Evolutionary conservation across 2,888 invertebrate species (phyloP), one percentile per base, ranked within the genome.

Genomic region (Alloplasta piceator): DNA sequence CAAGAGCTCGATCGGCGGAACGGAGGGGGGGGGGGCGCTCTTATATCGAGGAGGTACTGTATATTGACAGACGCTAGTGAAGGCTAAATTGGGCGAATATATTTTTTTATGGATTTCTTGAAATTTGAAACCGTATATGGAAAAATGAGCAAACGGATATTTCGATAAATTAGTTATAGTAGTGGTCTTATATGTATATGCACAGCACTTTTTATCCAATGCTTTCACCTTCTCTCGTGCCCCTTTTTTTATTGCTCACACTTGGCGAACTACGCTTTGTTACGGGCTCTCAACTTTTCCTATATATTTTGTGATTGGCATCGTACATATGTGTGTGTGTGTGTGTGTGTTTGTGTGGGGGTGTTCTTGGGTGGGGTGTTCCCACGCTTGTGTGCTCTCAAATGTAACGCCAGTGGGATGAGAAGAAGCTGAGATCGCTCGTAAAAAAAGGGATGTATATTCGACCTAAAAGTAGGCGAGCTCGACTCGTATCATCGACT

Each of bases 211-310:
- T 80, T 71, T 60, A 55, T 46, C 14, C 70, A 41, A 67, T 68
- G 55, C 48, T 52, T 56, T 63, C 50, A n/a, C 55, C 66, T 12
- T 46, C 43, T 46, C 64, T 58, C 56, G 41, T 46, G 60, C 60
- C 60, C 71, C 75, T 66, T 75, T 80, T 60, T 66, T 75, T 75
- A 80, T 80, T 71, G 75, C 72, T 67, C 83, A 80, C 83, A 85
- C 85, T 85, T 84, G 76, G 80, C 82, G 78, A 85, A 84, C 82
- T 84, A 78, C 82, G 70, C 77, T 75, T 77, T 81, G 73, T 84
- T 85, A 85, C 85, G 82, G 84, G 82, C 85, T 85, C 85, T 84
- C 85, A 85, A 85, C 86, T 86, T 85, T 80, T 55, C 78, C 81
- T 84, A 83, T 85, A 26, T 26, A 85, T 86, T 85, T 85, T 85